Percentiles rank a stretch among this genome's conserved stretches.
phyloP scores from a whole-genome alignment of 2,113 vertebrate genomes.

The Takifugu bimaculatus region DNA sequence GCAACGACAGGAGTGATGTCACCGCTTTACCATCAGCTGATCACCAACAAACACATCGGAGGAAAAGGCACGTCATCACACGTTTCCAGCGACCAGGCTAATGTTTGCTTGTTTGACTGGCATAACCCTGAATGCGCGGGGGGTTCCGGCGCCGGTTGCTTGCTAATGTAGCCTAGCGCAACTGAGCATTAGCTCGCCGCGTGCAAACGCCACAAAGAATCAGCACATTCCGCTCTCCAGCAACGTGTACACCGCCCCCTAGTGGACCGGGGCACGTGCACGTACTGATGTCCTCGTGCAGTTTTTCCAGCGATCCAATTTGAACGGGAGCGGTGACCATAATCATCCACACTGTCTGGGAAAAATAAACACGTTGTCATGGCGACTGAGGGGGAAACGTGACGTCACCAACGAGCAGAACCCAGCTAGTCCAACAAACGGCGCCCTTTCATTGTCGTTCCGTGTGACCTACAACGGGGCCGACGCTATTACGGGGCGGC shows the following conservation, averaged over 20 bases:
- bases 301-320: no score
- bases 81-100: no score
- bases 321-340: background rate
- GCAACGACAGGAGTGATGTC: conserved; percentile 21
- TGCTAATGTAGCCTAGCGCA: no score
- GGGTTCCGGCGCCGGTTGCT: no score
- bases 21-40: background rate
- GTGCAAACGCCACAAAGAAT: no score
- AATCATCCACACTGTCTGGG: background rate
- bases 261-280: no score
- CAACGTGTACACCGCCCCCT: no score
- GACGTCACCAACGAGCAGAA: background rate
- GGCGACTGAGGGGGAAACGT: background rate
- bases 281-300: no score
- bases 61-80: background rate
- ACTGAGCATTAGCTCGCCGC: no score
- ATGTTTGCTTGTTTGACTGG: no score
- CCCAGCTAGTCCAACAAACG: background rate
- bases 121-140: no score
- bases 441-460: background rate
- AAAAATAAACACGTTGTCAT: background rate
- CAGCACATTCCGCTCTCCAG: no score
- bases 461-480: conserved; percentile 2
- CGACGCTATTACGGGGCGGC: conserved; percentile 14
- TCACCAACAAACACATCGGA: background rate